Evolutionary conservation across 2,888 invertebrate genomes (phyloP).

Genomic region (Lithophane socia): DNA sequence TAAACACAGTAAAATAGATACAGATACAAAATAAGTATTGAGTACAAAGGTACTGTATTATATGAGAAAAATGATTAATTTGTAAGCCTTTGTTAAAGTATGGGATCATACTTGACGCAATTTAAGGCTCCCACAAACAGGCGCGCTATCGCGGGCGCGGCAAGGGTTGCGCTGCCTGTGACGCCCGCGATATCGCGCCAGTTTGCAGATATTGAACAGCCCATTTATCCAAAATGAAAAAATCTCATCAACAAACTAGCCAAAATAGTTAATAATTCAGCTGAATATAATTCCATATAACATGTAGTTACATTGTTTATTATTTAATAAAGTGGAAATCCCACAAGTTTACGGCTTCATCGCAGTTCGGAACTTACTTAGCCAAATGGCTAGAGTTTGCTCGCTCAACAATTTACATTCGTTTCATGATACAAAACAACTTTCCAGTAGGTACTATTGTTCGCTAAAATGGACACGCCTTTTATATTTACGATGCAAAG

Average conservation of each 20-base stretch:
- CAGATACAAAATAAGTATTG: too few relatives aligned
- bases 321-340: slow-evolving; percentile 79
- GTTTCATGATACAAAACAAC: slow-evolving; percentile 71
- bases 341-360: slow-evolving; percentile 75
- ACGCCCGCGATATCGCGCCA: too few relatives aligned
- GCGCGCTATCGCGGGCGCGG: too few relatives aligned
- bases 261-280: slow-evolving; percentile 45
- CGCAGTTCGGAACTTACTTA: slow-evolving; percentile 76
- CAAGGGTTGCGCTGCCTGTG: too few relatives aligned
- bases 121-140: too few relatives aligned
- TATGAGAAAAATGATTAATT: too few relatives aligned
- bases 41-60: too few relatives aligned
- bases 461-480: slow-evolving; percentile 62
- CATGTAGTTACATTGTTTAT: slow-evolving; percentile 73
- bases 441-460: slow-evolving; percentile 60
- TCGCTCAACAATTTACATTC: slow-evolving; percentile 74
- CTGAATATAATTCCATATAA: slow-evolving; percentile 60
- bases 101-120: neutral
- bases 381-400: slow-evolving; percentile 75
- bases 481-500: slow-evolving; percentile 50
- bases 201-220: neutral
- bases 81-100: too few relatives aligned
- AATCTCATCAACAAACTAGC: slow-evolving; percentile 36
- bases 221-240: slow-evolving; percentile 4
- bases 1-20: too few relatives aligned